phyloP scores from a whole-genome alignment of 2,797 vertebrate species.

The Eulemur mongoz region DNA sequence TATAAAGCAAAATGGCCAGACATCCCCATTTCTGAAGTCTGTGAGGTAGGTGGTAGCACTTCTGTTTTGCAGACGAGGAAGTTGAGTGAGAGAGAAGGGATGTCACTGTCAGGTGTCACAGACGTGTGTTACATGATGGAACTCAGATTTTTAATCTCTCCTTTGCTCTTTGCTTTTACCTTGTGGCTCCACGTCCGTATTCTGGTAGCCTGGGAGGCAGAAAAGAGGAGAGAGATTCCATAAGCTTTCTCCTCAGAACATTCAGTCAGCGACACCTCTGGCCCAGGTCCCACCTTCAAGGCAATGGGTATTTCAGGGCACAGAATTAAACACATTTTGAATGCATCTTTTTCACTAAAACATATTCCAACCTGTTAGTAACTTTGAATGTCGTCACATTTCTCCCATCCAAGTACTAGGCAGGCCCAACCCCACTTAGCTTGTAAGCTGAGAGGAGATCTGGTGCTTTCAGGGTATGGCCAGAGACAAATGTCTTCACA shows the following conservation, averaged over 20 bases:
- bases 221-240: not conserved
- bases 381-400: not conserved
- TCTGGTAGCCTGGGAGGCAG: not conserved
- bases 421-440: too few relatives aligned
- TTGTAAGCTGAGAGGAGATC: too few relatives aligned
- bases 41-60: too few relatives aligned
- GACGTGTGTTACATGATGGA: not conserved
- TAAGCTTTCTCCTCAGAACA: not conserved
- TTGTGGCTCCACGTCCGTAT: not conserved
- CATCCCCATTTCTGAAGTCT: not conserved
- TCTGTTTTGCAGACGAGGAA: not conserved
- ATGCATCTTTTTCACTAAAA: slow-evolving; percentile 1
- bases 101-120: not conserved
- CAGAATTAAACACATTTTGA: not conserved
- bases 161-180: not conserved
- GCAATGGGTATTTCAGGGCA: not conserved
- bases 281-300: not conserved
- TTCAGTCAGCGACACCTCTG: not conserved
- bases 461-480: too few relatives aligned
- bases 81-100: not conserved
- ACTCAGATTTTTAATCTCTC: not conserved
- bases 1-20: not conserved
- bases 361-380: not conserved
- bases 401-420: not conserved
- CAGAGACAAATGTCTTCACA: not conserved